Conservation (phyloP, 2,113 vertebrate species). For the Scortum barcoo region DNA sequence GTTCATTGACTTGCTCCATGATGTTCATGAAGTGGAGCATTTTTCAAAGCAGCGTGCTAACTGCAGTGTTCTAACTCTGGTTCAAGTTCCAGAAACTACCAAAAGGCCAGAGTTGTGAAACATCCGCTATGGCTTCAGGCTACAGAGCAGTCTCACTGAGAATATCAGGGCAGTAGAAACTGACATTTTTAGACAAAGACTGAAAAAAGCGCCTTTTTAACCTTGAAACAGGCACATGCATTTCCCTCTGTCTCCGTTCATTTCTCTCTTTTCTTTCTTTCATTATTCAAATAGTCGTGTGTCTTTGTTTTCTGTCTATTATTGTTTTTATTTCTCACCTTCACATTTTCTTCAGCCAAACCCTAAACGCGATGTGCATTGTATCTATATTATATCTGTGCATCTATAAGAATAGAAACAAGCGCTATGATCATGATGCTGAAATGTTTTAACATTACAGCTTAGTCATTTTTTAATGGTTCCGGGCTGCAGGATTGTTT, state of each 20-base stretch:
- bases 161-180: not conserved
- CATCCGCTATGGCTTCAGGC: slow-evolving; percentile 4
- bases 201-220: slow-evolving; percentile 17
- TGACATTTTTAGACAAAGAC: slow-evolving; percentile 29
- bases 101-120: slow-evolving; percentile 9
- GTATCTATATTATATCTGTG: not conserved
- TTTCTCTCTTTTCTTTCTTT: not conserved
- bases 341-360: not conserved
- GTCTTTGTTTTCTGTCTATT: not conserved
- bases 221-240: not conserved
- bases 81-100: no score
- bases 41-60: not conserved
- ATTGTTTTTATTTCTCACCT: not conserved
- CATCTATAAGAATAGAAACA: not conserved
- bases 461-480: slow-evolving; percentile 24
- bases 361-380: not conserved
- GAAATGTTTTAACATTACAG: slow-evolving; percentile 19
- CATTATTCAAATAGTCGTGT: not conserved
- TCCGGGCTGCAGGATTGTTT: not conserved
- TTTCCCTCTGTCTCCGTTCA: not conserved
- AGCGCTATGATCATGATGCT: slow-evolving; percentile 15
- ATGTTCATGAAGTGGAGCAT: not conserved
- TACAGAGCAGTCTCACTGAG: slow-evolving; percentile 16
- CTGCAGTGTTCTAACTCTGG: not conserved
- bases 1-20: not conserved